A percentile compares a stretch with the other conserved stretches of the same genome.
Conservation (phyloP, 2,888 invertebrate species). For the Oxyteleia sp. region DNA sequence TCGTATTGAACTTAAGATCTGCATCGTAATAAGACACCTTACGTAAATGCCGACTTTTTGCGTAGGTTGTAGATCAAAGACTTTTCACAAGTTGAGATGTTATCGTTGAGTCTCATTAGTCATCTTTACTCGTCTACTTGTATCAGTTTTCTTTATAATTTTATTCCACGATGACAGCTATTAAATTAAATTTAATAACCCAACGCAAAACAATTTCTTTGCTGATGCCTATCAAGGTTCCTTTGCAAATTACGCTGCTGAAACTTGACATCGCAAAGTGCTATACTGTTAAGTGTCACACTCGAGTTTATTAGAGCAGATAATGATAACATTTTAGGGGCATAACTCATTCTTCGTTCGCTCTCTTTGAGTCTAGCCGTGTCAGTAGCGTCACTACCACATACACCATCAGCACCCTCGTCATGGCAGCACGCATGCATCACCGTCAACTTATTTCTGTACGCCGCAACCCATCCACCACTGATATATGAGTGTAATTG, state of each 20-base stretch:
- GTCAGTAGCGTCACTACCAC: slow-evolving; percentile 33
- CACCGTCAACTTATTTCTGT: slow-evolving; percentile 86
- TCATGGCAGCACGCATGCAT: slow-evolving; percentile 80
- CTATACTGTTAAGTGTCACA: slow-evolving; percentile 81
- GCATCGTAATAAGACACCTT: slow-evolving; percentile 42
- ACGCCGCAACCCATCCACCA: slow-evolving; percentile 76
- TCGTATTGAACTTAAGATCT: slow-evolving; percentile 36
- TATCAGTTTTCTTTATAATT: slow-evolving; percentile 14
- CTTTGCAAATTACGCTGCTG: slow-evolving; percentile 20
- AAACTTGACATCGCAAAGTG: slow-evolving; percentile 78
- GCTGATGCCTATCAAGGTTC: slow-evolving; percentile 8
- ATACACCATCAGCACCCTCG: slow-evolving; percentile 75
- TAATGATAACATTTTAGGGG: slow-evolving; percentile 85
- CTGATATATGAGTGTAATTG: slow-evolving; percentile 85
- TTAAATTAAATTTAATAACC: slow-evolving; percentile 13
- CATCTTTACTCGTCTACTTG: slow-evolving; percentile 14
- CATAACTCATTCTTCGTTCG: slow-evolving; percentile 77
- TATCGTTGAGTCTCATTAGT: slow-evolving; percentile 24
- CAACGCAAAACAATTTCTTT: neutral
- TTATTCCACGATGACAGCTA: slow-evolving; percentile 42
- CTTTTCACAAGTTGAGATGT: slow-evolving; percentile 23
- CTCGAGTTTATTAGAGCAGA: slow-evolving; percentile 85
- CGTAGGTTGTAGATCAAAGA: too few relatives aligned
- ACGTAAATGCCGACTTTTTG: slow-evolving; percentile 36
- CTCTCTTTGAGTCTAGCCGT: slow-evolving; percentile 36